These are phyloP conservation scores for Hydropsyche tenuis DNA, from an alignment of 1,140 invertebrate genomes.

Conservation along the genomic window DNA sequence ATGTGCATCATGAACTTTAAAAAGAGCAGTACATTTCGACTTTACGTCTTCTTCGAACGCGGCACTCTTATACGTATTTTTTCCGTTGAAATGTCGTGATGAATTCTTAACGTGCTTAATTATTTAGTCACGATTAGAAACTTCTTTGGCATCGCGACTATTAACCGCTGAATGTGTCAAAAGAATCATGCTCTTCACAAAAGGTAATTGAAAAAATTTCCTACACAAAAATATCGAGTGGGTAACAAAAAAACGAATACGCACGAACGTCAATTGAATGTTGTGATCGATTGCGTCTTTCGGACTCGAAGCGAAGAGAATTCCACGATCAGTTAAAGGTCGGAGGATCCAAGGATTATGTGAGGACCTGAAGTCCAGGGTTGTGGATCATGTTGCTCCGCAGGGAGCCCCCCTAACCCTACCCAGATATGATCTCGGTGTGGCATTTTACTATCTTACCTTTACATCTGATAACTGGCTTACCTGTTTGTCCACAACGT, in stretches of 20 bases:
- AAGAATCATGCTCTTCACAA: slow-evolving; percentile 23
- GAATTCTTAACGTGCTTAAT: slow-evolving; percentile 29
- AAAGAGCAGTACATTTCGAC: slow-evolving; percentile 14
- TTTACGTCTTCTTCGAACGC: slow-evolving; percentile 16
- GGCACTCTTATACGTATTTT: slow-evolving; percentile 5
- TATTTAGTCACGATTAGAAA: slow-evolving; percentile 31
- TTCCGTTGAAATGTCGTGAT: slow-evolving; percentile 24
- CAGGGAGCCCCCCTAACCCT: slow-evolving; percentile 38
- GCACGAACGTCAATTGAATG: not conserved
- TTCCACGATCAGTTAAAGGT: slow-evolving; percentile 10
- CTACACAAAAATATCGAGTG: not conserved
- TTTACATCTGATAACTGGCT: slow-evolving; percentile 32
- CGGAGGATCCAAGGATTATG: slow-evolving; percentile 4
- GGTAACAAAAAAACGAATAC: not conserved
- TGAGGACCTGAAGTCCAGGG: slow-evolving; percentile 24
- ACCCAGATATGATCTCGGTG: slow-evolving; percentile 44
- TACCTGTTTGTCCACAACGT: slow-evolving; percentile 20
- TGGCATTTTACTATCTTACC: slow-evolving; percentile 36
- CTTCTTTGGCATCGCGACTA: slow-evolving; percentile 27
- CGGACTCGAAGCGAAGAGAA: not conserved
- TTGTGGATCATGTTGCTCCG: slow-evolving; percentile 45
- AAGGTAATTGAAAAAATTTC: not conserved
- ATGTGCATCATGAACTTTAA: slow-evolving; percentile 23
- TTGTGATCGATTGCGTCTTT: slow-evolving; percentile 13
- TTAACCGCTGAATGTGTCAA: slow-evolving; percentile 33